phyloP scores from a whole-genome alignment of 2,797 vertebrate species.

The Anabas testudineus region DNA sequence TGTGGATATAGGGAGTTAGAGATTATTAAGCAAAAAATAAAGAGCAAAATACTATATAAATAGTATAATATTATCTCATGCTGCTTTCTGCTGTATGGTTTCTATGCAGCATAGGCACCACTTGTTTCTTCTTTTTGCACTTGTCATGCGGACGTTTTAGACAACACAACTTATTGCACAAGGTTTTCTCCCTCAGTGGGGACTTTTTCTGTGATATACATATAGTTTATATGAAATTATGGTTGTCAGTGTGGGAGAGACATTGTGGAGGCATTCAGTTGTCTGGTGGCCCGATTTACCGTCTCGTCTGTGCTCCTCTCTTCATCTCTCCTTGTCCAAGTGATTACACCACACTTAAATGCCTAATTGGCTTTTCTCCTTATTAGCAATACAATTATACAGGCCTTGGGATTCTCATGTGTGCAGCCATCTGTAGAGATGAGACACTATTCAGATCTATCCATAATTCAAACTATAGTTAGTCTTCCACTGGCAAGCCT shows the following conservation, averaged over 20 bases:
- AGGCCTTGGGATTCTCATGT: slow-evolving; percentile 93
- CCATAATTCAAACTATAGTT: slow-evolving; percentile 97
- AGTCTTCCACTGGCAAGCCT: slow-evolving; percentile 87
- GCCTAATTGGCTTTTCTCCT: slow-evolving; percentile 99
- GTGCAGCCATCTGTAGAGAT: slow-evolving; percentile 96
- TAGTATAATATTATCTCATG: no score
- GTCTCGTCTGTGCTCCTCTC: slow-evolving; percentile 86
- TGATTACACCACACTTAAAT: slow-evolving; percentile 98
- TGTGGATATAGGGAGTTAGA: not conserved
- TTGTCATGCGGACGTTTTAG: slow-evolving; percentile 55
- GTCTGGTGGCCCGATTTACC: slow-evolving; percentile 85
- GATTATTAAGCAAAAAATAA: no score
- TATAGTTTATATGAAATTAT: slow-evolving; percentile 92
- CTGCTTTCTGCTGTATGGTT: slow-evolving; percentile 36
- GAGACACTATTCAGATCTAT: slow-evolving; percentile 95
- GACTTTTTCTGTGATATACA: slow-evolving; percentile 90
- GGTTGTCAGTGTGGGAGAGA: slow-evolving; percentile 86
- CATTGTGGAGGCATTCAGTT: slow-evolving; percentile 77
- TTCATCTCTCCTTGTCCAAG: slow-evolving; percentile 92
- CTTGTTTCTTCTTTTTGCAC: slow-evolving; percentile 62
- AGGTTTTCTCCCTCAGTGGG: slow-evolving; percentile 85
- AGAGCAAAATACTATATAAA: not conserved
- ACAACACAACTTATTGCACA: slow-evolving; percentile 69
- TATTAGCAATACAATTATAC: slow-evolving; percentile 99
- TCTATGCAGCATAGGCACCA: slow-evolving; percentile 69